phyloP scores from a whole-genome alignment of 2,888 invertebrate species.

The Oscheius onirici region DNA sequence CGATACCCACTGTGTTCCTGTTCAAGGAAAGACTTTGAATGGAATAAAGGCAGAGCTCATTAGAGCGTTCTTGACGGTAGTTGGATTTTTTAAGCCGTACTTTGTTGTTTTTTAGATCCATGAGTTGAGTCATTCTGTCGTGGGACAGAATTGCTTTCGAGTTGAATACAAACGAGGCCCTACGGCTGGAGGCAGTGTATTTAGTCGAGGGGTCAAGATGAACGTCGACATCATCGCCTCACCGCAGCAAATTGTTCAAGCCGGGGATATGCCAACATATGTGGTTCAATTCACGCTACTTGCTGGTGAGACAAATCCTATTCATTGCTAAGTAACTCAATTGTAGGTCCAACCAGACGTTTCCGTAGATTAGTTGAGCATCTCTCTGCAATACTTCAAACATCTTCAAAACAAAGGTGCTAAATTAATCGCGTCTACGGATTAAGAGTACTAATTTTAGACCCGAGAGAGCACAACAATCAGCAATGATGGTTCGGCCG shows the following conservation, averaged over 20 bases:
- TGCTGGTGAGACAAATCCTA: slow-evolving; percentile 52
- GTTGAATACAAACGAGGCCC: slow-evolving; percentile 94
- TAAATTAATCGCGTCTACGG: not conserved
- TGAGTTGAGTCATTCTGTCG: slow-evolving; percentile 94
- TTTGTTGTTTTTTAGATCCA: slow-evolving; percentile 81
- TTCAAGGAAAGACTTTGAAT: slow-evolving; percentile 93
- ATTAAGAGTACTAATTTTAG: slow-evolving; percentile 29
- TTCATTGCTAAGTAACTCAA: not conserved
- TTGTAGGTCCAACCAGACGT: slow-evolving; percentile 61
- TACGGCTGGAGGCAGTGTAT: slow-evolving; percentile 77
- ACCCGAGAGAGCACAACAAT: slow-evolving; percentile 54
- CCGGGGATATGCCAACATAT: slow-evolving; percentile 64
- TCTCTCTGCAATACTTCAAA: slow-evolving; percentile 62
- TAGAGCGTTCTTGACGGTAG: slow-evolving; percentile 94
- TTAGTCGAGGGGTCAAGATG: slow-evolving; percentile 71
- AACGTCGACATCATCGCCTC: slow-evolving; percentile 64
- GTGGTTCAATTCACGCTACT: slow-evolving; percentile 70
- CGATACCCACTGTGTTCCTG: slow-evolving; percentile 93
- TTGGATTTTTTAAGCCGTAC: not conserved
- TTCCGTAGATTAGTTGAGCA: slow-evolving; percentile 71
- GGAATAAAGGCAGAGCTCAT: slow-evolving; percentile 97
- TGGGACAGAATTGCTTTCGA: slow-evolving; percentile 95
- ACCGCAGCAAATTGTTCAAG: slow-evolving; percentile 51
- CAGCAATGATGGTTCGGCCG: slow-evolving; percentile 65
- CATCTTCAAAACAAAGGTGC: slow-evolving; percentile 54